Conservation (phyloP, 2,113 vertebrate genomes). For the Crotalus viridis region DNA sequence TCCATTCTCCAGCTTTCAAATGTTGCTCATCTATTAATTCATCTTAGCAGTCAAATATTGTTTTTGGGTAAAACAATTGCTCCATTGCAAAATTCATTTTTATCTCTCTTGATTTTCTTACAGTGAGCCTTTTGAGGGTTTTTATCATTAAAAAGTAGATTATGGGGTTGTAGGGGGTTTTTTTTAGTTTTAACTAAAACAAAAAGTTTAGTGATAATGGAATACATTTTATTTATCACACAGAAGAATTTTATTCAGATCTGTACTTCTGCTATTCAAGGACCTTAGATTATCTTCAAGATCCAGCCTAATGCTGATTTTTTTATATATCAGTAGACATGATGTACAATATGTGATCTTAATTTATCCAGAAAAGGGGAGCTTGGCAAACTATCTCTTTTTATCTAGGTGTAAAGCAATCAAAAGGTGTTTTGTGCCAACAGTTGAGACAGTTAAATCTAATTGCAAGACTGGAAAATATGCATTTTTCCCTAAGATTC, state of each 20-base stretch:
- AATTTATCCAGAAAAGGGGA: not conserved
- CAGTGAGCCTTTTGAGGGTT: not conserved
- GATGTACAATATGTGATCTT: not conserved
- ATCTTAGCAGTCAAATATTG: not conserved
- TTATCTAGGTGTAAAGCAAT: not conserved
- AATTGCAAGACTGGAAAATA: not conserved
- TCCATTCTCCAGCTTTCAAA: not conserved
- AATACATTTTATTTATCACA: not conserved
- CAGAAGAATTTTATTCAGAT: not conserved
- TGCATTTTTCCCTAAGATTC: not conserved
- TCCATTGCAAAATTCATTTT: not conserved
- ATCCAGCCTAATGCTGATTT: not conserved
- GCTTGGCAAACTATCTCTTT: not conserved
- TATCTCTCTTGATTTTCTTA: not conserved
- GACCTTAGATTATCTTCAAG: not conserved
- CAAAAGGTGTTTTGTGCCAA: not conserved
- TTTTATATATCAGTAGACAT: not conserved
- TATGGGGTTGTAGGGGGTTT: not conserved
- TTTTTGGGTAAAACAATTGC: not conserved
- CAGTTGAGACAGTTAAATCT: not conserved
- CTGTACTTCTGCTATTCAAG: not conserved
- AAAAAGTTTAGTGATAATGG: not conserved
- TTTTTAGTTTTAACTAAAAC: not conserved
- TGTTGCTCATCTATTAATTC: not conserved
- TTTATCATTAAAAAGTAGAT: not conserved